These are phyloP conservation scores for Ectemnius cavifrons DNA, from an alignment of 2,888 invertebrate genomes.

Conservation along the genomic window DNA sequence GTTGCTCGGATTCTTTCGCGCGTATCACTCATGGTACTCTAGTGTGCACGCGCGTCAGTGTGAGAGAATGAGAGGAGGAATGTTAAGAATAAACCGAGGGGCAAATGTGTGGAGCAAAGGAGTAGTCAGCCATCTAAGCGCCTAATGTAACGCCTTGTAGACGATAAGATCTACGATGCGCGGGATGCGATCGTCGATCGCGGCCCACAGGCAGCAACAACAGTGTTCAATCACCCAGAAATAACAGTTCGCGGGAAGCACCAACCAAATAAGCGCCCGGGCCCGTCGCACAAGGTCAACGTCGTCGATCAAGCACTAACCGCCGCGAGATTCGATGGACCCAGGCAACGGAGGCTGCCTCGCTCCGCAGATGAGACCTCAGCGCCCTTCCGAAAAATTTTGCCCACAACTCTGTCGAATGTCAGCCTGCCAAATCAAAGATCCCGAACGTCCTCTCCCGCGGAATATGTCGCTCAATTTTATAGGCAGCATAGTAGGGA, in stretches of 20 bases:
- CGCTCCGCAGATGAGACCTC: too few species aligned
- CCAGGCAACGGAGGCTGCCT: neutral
- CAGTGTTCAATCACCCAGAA: constrained; percentile 24
- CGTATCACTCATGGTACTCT: neutral
- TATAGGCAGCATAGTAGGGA: too few species aligned
- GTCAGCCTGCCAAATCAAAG: too few species aligned
- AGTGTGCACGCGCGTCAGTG: neutral
- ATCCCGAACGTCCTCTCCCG: too few species aligned
- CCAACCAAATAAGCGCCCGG: neutral
- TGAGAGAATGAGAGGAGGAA: neutral
- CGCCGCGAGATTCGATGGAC: neutral
- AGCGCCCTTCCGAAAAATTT: too few species aligned
- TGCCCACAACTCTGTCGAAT: too few species aligned
- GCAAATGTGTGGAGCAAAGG: too few species aligned
- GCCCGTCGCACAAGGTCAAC: neutral
- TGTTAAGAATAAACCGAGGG: constrained; percentile 1
- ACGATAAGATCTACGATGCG: constrained; percentile 38
- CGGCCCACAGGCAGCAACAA: constrained; percentile 10
- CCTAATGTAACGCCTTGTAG: constrained; percentile 53
- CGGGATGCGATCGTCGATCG: constrained; percentile 32
- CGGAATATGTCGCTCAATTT: too few species aligned
- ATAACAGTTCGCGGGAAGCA: constrained; percentile 11
- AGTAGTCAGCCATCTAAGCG: constrained; percentile 7
- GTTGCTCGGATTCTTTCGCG: constrained; percentile 1
- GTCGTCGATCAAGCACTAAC: constrained; percentile 4